Evolutionary conservation across 1,140 invertebrate genomes (phyloP), one percentile per base, ranked within the genome.

Genomic region (Spodoptera litura): DNA sequence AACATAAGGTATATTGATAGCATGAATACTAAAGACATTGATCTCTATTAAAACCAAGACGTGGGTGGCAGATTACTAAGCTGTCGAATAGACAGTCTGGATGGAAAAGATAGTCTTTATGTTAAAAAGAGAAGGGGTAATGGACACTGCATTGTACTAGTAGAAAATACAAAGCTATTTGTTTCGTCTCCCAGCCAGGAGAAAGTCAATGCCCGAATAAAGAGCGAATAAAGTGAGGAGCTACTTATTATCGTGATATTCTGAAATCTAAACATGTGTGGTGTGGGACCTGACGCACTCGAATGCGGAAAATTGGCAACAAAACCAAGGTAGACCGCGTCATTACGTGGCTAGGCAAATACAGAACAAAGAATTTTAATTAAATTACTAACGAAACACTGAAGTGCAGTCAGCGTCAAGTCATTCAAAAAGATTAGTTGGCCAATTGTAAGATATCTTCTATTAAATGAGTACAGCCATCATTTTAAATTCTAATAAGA

Each of bases 271-370:
- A 71, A 56, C n/a, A 27, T 56, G 20, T 52, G 27, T 27, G 10
- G 27, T 13, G 31, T 31, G 31, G 20, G 55, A 52, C 25, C 12
- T 12, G 55, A 68, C 51, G 49, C 25, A 27, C 2, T 27, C 25
- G 68, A 56, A 71, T 56, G 68, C 68, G 52, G 68, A 71, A 71
- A 27, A 55, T 71, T 71, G 68, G 51, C 68, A 71, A 11, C 27
- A 55, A 38, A 35, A 71, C 27, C 52, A 71, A 55, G 52, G 52
- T 71, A 27, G 66, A 11, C 11, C 8, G n/a, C 66, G 52, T 71
- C 52, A 71, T 71, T 71, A 53, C 49, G 9, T 44, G 27, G 6
- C 3, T 55, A 10, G 52, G 13, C 11, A 55, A 56, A 53, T 38
- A 5, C n/a, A 38, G 68, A 55, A 71, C 52, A 71, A 55, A 71